A percentile compares a stretch with the other conserved stretches of the same genome.
Conservation (phyloP, 2,888 invertebrate genomes). For the Melinopterus prodromus region DNA sequence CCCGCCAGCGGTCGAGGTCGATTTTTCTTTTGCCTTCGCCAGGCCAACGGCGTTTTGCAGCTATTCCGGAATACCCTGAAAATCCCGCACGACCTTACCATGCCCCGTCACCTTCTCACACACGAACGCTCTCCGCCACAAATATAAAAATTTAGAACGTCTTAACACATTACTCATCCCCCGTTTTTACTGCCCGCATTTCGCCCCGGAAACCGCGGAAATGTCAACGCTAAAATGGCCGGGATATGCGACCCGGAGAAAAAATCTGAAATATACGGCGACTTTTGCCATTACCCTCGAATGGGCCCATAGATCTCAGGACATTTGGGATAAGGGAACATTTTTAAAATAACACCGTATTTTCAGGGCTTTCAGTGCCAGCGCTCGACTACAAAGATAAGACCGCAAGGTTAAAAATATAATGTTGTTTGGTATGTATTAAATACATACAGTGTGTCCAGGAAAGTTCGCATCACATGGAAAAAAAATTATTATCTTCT, state of each 20-base stretch:
- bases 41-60: slow-evolving; percentile 43
- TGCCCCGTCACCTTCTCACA: slow-evolving; percentile 6
- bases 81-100: slow-evolving; percentile 58
- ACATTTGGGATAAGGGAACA: background rate
- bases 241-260: background rate
- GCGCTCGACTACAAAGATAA: background rate
- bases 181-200: background rate
- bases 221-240: background rate
- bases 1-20: slow-evolving; percentile 74
- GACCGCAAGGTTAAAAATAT: background rate
- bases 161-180: slow-evolving; percentile 24
- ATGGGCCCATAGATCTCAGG: background rate
- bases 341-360: background rate
- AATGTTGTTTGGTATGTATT: too few relatives aligned
- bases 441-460: too few relatives aligned
- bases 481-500: too few relatives aligned
- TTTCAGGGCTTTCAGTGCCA: background rate
- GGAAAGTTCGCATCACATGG: too few relatives aligned
- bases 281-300: slow-evolving; percentile 4
- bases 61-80: background rate
- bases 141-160: slow-evolving; percentile 24
- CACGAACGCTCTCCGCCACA: background rate
- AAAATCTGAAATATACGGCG: background rate
- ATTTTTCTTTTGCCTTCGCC: slow-evolving; percentile 70
- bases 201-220: background rate